Evolutionary conservation across 2,113 vertebrate genomes (phyloP).

Genomic region (Ariopsis seemanni): DNA sequence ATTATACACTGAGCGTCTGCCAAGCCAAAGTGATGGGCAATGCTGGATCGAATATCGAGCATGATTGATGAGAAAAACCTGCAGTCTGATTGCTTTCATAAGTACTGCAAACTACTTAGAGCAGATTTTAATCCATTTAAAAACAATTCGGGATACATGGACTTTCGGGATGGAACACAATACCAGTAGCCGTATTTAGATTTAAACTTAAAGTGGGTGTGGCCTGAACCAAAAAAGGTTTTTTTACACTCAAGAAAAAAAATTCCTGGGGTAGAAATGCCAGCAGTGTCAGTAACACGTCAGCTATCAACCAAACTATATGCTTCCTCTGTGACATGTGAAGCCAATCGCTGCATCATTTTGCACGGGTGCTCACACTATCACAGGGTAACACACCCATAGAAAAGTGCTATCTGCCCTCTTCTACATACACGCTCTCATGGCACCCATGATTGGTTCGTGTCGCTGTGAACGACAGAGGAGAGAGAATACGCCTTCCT

Average conservation of each 20-base stretch:
- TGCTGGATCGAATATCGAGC: constrained; percentile 15
- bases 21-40: constrained; percentile 7
- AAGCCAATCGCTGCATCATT: not conserved
- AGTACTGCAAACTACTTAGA: not conserved
- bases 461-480: not conserved
- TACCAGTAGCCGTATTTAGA: not conserved
- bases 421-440: not conserved
- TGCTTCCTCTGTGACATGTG: not conserved
- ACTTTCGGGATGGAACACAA: not conserved
- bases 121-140: not conserved
- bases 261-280: not conserved
- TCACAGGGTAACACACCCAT: not conserved
- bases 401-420: not conserved
- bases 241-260: not conserved
- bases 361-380: not conserved
- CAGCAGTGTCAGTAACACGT: not conserved
- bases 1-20: constrained; percentile 28
- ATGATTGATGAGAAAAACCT: constrained; percentile 41
- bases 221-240: not conserved
- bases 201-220: not conserved
- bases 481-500: not conserved
- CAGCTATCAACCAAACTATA: not conserved
- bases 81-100: not conserved
- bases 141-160: not conserved
- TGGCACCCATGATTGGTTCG: not conserved